Percentiles rank a stretch among this genome's conserved stretches.
These are phyloP conservation scores for Sanderia malayensis DNA, from an alignment of 30 jellyfish, hydroid and myxozoan genomes.

Conservation along the genomic window DNA sequence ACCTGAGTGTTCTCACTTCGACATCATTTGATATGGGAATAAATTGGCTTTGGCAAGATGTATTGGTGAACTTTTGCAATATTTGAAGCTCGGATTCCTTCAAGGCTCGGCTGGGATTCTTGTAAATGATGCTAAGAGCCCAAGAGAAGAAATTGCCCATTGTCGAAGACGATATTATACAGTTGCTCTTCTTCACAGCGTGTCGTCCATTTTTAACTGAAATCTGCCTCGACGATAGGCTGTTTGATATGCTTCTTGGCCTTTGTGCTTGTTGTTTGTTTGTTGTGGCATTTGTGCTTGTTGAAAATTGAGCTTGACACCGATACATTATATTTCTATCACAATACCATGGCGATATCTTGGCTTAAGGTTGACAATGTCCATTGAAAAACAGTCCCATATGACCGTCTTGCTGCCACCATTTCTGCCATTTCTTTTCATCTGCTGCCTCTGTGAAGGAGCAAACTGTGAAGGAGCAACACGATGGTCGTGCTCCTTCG, in stretches of 20 bases:
- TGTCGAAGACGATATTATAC: not conserved
- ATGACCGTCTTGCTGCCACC: too few species aligned
- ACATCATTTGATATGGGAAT: slow-evolving; percentile 67
- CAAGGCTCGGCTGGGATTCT: slow-evolving; percentile 29
- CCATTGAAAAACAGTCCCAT: too few species aligned
- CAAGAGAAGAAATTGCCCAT: slow-evolving; percentile 45
- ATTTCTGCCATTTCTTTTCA: too few species aligned
- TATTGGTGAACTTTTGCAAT: slow-evolving; percentile 56
- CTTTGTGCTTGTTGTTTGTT: too few species aligned
- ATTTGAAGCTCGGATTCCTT: slow-evolving; percentile 62
- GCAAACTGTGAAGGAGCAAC: too few species aligned
- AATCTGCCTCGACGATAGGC: not conserved
- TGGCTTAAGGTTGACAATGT: not conserved
- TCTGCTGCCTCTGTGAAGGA: too few species aligned
- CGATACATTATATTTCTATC: slow-evolving; percentile 3
- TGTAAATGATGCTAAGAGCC: slow-evolving; percentile 21
- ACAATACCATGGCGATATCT: not conserved
- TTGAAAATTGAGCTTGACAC: not conserved
- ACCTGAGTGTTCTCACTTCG: slow-evolving; percentile 74
- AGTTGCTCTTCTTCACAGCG: not conserved
- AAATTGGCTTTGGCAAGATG: slow-evolving; percentile 77
- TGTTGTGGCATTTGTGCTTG: not conserved
- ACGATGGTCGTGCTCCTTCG: too few species aligned
- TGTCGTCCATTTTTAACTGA: slow-evolving; percentile 2
- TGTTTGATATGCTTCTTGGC: not conserved